A percentile compares a stretch with the other conserved stretches of the same genome.
These are phyloP conservation scores for Macrosteles quadrilineatus DNA, from an alignment of 1,140 invertebrate species.

Conservation along the genomic window DNA sequence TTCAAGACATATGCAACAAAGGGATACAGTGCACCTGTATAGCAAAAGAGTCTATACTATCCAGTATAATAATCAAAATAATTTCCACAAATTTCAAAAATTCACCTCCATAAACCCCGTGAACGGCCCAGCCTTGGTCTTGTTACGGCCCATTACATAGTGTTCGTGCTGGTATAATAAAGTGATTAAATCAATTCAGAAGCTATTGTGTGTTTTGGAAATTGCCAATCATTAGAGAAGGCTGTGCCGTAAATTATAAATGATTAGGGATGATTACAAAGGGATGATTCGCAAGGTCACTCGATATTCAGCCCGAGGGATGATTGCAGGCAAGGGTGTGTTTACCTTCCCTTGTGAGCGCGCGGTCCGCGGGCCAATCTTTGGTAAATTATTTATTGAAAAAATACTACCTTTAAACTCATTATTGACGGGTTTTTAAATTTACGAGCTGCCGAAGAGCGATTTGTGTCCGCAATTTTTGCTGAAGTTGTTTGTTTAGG, in stretches of 20 bases:
- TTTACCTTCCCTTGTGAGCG: neutral
- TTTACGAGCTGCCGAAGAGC: no score
- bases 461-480: no score
- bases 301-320: constrained; percentile 6
- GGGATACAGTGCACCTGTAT: no score
- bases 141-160: neutral
- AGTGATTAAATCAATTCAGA: constrained; percentile 22
- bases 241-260: constrained; percentile 16
- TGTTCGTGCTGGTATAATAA: constrained; percentile 5
- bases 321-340: neutral
- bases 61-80: no score
- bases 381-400: constrained; percentile 17
- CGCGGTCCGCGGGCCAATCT: no score
- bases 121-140: no score
- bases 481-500: no score
- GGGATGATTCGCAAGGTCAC: constrained; percentile 19
- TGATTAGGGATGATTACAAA: constrained; percentile 18
- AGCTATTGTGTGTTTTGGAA: constrained; percentile 26
- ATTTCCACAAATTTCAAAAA: no score
- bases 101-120: no score
- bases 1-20: no score
- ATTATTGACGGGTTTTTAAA: neutral
- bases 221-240: constrained; percentile 25
- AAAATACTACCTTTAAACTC: constrained; percentile 1
- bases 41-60: no score